Evolutionary conservation across 2,797 vertebrate species (phyloP), one percentile per base, ranked within the genome.

Genomic region (Crenuchus spilurus): DNA sequence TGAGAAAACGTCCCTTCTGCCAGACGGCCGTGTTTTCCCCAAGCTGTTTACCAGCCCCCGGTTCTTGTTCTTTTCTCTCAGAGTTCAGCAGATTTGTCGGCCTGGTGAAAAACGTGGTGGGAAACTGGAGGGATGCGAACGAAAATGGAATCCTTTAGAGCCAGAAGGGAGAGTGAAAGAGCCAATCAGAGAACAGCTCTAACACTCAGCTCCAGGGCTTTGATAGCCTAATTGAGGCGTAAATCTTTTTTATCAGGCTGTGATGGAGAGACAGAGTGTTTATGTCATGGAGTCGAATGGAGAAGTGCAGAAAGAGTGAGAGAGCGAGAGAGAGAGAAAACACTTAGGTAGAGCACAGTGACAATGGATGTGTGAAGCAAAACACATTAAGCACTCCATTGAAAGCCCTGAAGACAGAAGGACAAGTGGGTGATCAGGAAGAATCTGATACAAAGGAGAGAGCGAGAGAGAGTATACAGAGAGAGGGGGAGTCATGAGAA

Each of bases 151-250:
- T 55, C 33, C 20, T 71, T 73, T 70, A 66, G 18, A 74, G 52
- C 49, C 44, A 24, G 39, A 72, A 33, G 48, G 35, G 20, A 64
- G 39, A 83, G 60, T 18, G 31, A 75, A 62, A 60, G 30, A 58
- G 42, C 60, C 71, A 16, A 73, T 77, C 61, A 64, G 22, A 62
- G 10, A 41, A 22, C n/a, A 14, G 54, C 39, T 66, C 60, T 18
- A 39, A 52, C 55, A 62, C 6, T 42, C 66, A 35, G 71, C 70
- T 54, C 70, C 48, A 10, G 58, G 74, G 65, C 70, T 72, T 72
- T 77, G 49, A 72, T 75, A 79, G 73, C 68, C 74, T 75, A 75
- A 81, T 79, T 79, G 66, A 71, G 46, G 16, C 60, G 52, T 70
- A 52, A 78, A 70, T 82, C 68, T 69, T 70, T 57, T 81, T 72